phyloP scores from a whole-genome alignment of 2,797 vertebrate genomes.

The Aviceda leuphotes region DNA sequence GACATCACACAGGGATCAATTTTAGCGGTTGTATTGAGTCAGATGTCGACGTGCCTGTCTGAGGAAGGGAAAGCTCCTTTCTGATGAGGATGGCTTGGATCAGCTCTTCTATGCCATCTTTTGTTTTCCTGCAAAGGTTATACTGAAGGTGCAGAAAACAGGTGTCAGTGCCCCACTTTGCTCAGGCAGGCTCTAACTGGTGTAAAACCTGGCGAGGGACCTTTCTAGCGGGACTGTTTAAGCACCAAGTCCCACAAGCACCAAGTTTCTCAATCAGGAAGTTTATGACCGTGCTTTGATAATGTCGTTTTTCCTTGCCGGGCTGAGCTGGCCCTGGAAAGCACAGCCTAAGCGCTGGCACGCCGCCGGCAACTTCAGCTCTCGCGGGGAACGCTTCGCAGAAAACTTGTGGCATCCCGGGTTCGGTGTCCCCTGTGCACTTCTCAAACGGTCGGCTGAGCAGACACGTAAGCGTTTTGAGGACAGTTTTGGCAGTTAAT shows the following conservation, averaged over 20 bases:
- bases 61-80: background rate
- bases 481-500: background rate
- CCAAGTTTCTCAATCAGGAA: background rate
- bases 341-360: background rate
- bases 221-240: background rate
- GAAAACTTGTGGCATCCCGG: background rate
- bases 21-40: background rate
- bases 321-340: background rate
- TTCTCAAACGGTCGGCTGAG: fast-evolving
- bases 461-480: background rate
- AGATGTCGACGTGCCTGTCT: background rate
- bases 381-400: background rate
- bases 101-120: conserved; percentile 10
- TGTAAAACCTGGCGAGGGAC: background rate
- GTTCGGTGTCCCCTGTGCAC: background rate
- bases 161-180: background rate
- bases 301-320: background rate
- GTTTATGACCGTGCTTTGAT: no score
- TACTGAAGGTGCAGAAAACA: background rate
- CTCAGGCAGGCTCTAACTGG: background rate
- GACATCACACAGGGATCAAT: background rate
- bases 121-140: background rate
- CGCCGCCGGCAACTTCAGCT: background rate
- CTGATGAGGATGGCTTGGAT: background rate
- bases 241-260: background rate